Conservation (phyloP, 1,140 invertebrate genomes). For the Mylabris phalerata region DNA sequence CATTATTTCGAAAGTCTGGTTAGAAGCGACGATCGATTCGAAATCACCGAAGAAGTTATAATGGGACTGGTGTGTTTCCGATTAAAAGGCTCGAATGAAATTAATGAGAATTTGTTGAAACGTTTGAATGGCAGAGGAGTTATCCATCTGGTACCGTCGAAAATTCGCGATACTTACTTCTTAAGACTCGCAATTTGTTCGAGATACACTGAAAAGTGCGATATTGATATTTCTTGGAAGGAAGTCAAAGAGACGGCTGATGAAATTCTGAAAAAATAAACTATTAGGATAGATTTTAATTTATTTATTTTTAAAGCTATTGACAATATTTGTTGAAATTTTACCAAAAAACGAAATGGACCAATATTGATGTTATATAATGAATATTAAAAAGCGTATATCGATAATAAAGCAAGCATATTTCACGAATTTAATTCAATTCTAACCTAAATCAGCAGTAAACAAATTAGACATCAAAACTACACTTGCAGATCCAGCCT, state of each 20-base stretch:
- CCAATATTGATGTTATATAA: background rate
- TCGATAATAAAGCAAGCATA: no score
- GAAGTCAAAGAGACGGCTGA: conserved; percentile 71
- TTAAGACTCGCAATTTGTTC: conserved; percentile 89
- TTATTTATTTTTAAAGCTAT: conserved; percentile 8
- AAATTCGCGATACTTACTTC: conserved; percentile 77
- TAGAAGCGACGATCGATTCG: conserved; percentile 63
- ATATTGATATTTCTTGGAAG: conserved; percentile 81
- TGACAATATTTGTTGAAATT: conserved; percentile 5
- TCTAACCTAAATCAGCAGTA: no score
- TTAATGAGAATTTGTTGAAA: conserved; percentile 78
- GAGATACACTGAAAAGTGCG: conserved; percentile 69
- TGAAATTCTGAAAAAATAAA: conserved; percentile 45
- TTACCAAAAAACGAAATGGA: background rate
- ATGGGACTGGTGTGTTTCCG: conserved; percentile 93
- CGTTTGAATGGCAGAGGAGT: conserved; percentile 84
- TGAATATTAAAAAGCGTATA: no score
- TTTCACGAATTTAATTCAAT: no score
- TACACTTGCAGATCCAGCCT: no score
- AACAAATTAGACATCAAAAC: no score
- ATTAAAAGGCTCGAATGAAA: conserved; percentile 77
- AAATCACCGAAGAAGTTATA: conserved; percentile 77
- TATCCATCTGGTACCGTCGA: conserved; percentile 92
- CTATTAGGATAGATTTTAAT: background rate
- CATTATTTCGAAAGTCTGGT: conserved; percentile 74